Conservation (phyloP, 2,113 vertebrate genomes). For the Phasianus colchicus region DNA sequence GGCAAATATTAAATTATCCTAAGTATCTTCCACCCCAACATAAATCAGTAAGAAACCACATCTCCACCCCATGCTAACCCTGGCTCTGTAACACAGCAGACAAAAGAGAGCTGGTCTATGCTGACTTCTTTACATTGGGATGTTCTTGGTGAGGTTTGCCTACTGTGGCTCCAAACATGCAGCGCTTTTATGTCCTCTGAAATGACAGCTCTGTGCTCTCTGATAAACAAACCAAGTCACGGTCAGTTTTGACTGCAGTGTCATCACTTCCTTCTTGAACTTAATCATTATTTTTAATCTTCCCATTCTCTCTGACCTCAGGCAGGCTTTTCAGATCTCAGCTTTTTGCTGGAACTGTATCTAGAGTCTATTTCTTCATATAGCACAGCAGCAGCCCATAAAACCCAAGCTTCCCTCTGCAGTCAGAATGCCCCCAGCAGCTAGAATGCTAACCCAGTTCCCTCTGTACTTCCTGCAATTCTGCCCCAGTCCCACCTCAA, state of each 20-base stretch:
- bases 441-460: neutral
- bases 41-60: neutral
- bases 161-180: neutral
- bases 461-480: neutral
- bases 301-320: constrained; percentile 4
- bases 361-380: neutral
- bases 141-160: neutral
- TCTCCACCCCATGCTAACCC: neutral
- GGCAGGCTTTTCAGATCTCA: neutral
- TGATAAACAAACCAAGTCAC: neutral
- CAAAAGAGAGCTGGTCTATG: neutral
- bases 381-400: neutral
- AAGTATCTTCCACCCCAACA: neutral
- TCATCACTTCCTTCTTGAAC: neutral
- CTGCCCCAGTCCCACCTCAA: neutral
- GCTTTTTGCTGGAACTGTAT: neutral
- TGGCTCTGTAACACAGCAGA: neutral
- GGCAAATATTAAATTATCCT: neutral
- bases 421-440: neutral
- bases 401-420: neutral
- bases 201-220: neutral
- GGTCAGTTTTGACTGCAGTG: neutral
- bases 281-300: neutral
- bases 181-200: neutral
- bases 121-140: neutral